Evolutionary conservation across 2,113 vertebrate species (phyloP).

Genomic region (Mystacornis crossleyi): DNA sequence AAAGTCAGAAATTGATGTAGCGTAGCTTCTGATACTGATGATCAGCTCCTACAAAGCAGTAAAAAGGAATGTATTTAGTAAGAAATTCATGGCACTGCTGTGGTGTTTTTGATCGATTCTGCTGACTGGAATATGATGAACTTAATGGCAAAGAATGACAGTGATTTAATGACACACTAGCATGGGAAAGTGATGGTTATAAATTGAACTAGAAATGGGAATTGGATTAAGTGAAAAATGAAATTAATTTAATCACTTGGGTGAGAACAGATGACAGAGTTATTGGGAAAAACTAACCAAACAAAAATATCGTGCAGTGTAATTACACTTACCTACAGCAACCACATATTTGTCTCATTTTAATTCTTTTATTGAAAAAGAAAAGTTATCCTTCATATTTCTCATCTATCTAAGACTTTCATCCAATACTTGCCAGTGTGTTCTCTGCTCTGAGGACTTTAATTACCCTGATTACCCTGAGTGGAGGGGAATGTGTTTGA

Average conservation of each 20-base stretch:
- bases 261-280: not conserved
- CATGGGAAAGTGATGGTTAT: slow-evolving; percentile 2
- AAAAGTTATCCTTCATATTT: not conserved
- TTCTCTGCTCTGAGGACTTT: not conserved
- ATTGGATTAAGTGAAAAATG: slow-evolving; percentile 34
- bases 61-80: not conserved
- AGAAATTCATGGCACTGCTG: not conserved
- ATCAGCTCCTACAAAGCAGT: not conserved
- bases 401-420: not conserved
- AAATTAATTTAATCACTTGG: not conserved
- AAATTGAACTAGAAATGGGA: not conserved
- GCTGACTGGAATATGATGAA: not conserved
- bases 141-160: slow-evolving; percentile 12
- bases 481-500: not conserved
- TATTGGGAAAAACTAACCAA: not conserved
- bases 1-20: not conserved
- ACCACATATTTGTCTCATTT: not conserved
- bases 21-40: not conserved
- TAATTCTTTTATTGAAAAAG: not conserved
- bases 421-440: not conserved
- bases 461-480: not conserved
- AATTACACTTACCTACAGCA: not conserved
- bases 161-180: not conserved
- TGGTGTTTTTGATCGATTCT: not conserved
- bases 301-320: not conserved